Base-by-base conservation (phyloP, 1,140 invertebrate genomes). In the Drosophila kanapiae region DNA sequence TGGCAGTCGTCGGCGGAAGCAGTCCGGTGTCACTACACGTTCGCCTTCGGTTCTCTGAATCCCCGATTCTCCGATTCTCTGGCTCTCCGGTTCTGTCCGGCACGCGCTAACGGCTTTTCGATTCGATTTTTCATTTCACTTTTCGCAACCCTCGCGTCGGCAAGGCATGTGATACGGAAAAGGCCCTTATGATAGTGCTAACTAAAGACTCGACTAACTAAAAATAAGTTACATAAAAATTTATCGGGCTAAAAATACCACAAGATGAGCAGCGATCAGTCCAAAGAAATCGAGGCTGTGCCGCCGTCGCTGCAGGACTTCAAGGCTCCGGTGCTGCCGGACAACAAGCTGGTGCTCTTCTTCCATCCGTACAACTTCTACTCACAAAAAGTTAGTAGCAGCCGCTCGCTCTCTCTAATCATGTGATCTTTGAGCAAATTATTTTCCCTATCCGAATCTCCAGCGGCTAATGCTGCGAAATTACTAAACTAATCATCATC, bases 321-420 rank as follows among this genome's bases (percentile, higher is more conserved):
- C 51, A 91, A 82, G 53, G 80, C 91, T 16, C 91, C 91, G 4
- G 57, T 54, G 10, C 90, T 92, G 48, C 68, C 75, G 63, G 78
- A 84, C 13, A 69, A 93, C 84, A 94, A 95, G 63, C 91, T 95
- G 57, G 91, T 95, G 59, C 91, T 96, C 27, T 96, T 96, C 91
- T 95, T 95, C 78, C 95, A 96, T 93, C 95, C 95, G 42, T 95
- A 95, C 84, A 96, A 95, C 70, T 96, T 95, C 92, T 96, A 96
- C 91, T 96, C 96, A 8, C 96, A 96, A 94, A 96, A 96, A 95
- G 96, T 96, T 94, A 80, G 91, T 88, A 40, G 18, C 9, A 49
- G 13, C 65, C 53, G 53, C 16, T 38, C 33, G 51, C 33, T n/a
- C 51, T 37, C 51, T 13, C 60, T 75, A 87, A 64, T 93, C 78